phyloP scores from a whole-genome alignment of 2,797 vertebrate genomes.

The Alauda arvensis region DNA sequence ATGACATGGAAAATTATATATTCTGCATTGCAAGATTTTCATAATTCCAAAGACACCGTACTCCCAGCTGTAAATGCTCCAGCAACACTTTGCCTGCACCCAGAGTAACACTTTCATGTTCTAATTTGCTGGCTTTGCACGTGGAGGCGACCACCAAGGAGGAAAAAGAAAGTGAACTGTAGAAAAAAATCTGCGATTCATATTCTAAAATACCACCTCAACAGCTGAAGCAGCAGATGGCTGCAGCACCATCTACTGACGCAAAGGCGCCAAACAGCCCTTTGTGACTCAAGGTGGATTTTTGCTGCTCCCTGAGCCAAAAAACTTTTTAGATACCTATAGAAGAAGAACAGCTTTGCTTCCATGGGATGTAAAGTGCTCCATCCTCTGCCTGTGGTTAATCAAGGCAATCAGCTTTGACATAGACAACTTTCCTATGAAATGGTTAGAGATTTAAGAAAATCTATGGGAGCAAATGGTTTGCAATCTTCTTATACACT shows the following conservation, averaged over 20 bases:
- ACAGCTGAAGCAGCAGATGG: background rate
- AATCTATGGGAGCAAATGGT: background rate
- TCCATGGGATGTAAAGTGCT: background rate
- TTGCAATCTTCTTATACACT: background rate
- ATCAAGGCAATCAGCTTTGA: background rate
- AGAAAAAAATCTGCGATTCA: background rate
- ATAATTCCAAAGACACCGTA: background rate
- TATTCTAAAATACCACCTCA: accelerated
- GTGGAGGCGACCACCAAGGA: background rate
- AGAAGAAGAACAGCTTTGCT: background rate
- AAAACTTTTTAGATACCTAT: background rate
- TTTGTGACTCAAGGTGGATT: background rate
- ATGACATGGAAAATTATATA: background rate
- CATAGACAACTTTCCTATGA: background rate
- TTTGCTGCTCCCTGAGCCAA: background rate
- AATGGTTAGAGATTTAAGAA: background rate
- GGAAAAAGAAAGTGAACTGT: background rate
- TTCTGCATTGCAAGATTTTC: background rate
- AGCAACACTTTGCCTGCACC: accelerated
- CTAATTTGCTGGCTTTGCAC: background rate
- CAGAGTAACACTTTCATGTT: background rate
- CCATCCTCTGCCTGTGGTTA: background rate
- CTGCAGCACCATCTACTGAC: background rate
- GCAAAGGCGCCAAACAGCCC: background rate
- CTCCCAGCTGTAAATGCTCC: background rate